Conservation (phyloP, 2,888 invertebrate species). For the Phrixothrix hirtus region DNA sequence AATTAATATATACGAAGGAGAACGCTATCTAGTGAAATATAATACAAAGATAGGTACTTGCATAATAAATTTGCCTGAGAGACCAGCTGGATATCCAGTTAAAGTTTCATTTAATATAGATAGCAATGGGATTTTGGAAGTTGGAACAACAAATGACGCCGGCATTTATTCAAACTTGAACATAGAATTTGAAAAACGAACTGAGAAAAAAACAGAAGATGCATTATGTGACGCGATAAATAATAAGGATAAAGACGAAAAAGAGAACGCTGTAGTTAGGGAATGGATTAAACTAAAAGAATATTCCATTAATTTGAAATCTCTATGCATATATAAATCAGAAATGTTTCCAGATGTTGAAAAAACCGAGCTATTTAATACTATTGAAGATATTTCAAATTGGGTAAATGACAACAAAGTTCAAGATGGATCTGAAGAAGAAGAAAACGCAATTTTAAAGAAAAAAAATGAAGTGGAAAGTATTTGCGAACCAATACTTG, state of each 20-base stretch:
- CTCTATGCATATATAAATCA: constrained; percentile 4
- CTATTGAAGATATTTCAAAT: not conserved
- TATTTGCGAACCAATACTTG: constrained; percentile 13
- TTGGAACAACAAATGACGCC: constrained; percentile 15
- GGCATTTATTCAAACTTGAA: constrained; percentile 3
- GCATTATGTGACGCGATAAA: constrained; percentile 1
- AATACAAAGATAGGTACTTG: constrained; percentile 34
- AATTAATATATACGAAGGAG: constrained; percentile 34
- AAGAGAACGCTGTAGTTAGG: not conserved
- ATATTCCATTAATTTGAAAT: constrained; percentile 1
- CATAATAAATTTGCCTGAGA: constrained; percentile 23
- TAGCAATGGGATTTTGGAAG: constrained; percentile 34
- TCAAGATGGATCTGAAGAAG: constrained; percentile 2
- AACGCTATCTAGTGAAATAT: constrained; percentile 29
- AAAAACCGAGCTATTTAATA: not conserved
- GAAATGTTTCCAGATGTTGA: not conserved
- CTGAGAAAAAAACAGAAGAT: not conserved
- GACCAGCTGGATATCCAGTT: constrained; percentile 29
- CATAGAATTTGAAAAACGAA: constrained; percentile 3
- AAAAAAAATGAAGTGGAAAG: not conserved
- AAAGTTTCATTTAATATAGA: constrained; percentile 26
- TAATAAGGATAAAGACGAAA: constrained; percentile 3
- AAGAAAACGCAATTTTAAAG: not conserved
- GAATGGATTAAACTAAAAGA: not conserved
- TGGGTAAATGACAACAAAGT: constrained; percentile 1